phyloP scores from a whole-genome alignment of 53 echinoderm and acorn worm genomes.

The Mesocentrotus franciscanus region DNA sequence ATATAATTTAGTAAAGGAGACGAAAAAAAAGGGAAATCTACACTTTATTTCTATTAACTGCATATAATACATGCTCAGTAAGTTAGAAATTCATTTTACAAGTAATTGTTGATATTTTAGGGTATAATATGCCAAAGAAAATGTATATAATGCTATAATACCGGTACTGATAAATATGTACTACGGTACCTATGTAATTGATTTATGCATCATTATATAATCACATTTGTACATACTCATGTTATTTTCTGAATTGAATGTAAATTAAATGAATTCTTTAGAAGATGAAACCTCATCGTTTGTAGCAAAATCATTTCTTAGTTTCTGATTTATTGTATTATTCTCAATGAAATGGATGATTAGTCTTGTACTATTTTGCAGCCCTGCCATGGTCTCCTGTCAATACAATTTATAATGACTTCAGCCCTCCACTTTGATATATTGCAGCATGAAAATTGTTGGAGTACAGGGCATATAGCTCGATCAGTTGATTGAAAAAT shows the following conservation, averaged over 20 bases:
- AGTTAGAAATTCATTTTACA: neutral
- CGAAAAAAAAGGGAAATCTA: neutral
- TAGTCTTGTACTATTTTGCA: no score
- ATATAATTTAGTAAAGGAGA: neutral
- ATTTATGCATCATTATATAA: neutral
- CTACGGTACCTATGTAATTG: neutral
- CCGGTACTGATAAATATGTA: neutral
- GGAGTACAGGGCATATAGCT: no score
- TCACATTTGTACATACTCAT: slow-evolving; percentile 2
- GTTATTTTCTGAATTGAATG: slow-evolving; percentile 11
- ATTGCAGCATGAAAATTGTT: no score
- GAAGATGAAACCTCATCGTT: neutral
- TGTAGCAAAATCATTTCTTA: no score
- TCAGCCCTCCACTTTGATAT: no score
- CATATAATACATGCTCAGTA: neutral
- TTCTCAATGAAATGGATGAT: no score
- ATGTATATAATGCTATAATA: slow-evolving; percentile 19
- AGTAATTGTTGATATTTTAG: neutral
- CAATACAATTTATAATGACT: no score
- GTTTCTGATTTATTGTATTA: no score
- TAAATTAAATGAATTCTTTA: neutral
- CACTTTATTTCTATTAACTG: neutral
- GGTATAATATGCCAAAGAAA: slow-evolving; percentile 44
- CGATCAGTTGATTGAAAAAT: no score
- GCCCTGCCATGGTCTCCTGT: no score